phyloP scores from a whole-genome alignment of 2,113 vertebrate genomes.

The Chrysochloris asiatica region DNA sequence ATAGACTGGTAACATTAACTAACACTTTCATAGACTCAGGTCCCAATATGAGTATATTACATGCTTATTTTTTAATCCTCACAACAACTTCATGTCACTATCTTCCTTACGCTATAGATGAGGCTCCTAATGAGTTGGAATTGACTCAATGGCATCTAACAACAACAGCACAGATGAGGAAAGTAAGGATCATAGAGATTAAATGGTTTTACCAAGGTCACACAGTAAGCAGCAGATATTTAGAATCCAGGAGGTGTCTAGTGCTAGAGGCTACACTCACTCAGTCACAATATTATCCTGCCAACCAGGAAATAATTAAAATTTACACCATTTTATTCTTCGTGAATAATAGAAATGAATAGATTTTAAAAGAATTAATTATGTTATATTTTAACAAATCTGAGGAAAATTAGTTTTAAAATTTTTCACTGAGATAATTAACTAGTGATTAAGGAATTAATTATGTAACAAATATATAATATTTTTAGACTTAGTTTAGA shows the following conservation, averaged over 20 bases:
- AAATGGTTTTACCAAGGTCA: background rate
- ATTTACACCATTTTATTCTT: background rate
- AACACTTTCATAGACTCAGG: background rate
- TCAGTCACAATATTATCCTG: background rate
- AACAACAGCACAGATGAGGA: background rate
- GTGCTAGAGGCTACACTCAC: background rate
- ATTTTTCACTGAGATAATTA: constrained; percentile 28
- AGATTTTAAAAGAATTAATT: background rate
- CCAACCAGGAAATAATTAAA: background rate
- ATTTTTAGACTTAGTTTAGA: constrained; percentile 62
- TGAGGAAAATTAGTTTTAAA: constrained; percentile 47
- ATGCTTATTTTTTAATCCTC: constrained; percentile 7
- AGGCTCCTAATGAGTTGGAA: background rate
- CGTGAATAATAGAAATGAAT: background rate
- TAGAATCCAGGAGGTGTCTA: background rate
- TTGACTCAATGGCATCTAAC: background rate
- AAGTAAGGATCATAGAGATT: background rate
- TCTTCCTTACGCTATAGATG: background rate
- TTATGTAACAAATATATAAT: constrained; percentile 41
- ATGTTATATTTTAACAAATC: constrained; percentile 47
- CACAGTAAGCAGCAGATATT: background rate
- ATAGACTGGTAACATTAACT: background rate
- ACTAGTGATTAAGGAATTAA: constrained; percentile 52
- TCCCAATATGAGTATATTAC: background rate
- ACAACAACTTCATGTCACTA: background rate